phyloP scores from a whole-genome alignment of 2,888 invertebrate genomes.

The Scelioninae gen. 2 region DNA sequence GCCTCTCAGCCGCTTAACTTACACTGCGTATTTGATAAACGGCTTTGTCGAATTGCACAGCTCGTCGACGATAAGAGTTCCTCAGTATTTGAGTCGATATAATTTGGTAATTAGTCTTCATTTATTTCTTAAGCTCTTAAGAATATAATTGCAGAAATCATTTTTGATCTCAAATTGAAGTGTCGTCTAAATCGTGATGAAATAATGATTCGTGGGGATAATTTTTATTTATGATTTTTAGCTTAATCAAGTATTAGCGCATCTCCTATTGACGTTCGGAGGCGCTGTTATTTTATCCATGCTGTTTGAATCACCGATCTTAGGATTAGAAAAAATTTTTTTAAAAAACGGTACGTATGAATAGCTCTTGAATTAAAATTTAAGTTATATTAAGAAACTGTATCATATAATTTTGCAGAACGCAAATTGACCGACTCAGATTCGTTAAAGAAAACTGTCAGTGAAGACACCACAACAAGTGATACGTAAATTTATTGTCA shows the following conservation, averaged over 20 bases:
- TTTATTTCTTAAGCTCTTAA: constrained; percentile 41
- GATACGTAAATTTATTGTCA: constrained; percentile 49
- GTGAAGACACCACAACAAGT: constrained; percentile 63
- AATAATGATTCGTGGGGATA: constrained; percentile 5
- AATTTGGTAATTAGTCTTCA: constrained; percentile 77
- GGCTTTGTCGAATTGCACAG: constrained; percentile 83
- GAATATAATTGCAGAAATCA: constrained; percentile 22
- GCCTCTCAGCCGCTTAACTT: constrained; percentile 83
- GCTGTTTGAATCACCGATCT: constrained; percentile 84
- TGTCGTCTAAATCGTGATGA: constrained; percentile 36
- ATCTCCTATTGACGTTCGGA: constrained; percentile 79
- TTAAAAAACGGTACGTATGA: constrained; percentile 76
- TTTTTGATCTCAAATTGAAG: constrained; percentile 17
- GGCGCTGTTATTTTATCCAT: constrained; percentile 81
- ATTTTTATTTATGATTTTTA: constrained; percentile 71
- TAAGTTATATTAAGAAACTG: no score
- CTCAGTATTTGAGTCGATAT: constrained; percentile 79
- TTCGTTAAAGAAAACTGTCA: constrained; percentile 62
- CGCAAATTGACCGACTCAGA: constrained; percentile 54
- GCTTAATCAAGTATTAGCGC: constrained; percentile 78
- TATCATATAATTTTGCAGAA: constrained; percentile 57
- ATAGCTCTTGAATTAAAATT: no score
- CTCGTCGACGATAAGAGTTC: constrained; percentile 79
- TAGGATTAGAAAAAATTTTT: constrained; percentile 83
- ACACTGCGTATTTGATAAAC: constrained; percentile 84